These are phyloP conservation scores for Cataglyphis livida DNA, from an alignment of 2,888 invertebrate genomes.

Conservation along the genomic window DNA sequence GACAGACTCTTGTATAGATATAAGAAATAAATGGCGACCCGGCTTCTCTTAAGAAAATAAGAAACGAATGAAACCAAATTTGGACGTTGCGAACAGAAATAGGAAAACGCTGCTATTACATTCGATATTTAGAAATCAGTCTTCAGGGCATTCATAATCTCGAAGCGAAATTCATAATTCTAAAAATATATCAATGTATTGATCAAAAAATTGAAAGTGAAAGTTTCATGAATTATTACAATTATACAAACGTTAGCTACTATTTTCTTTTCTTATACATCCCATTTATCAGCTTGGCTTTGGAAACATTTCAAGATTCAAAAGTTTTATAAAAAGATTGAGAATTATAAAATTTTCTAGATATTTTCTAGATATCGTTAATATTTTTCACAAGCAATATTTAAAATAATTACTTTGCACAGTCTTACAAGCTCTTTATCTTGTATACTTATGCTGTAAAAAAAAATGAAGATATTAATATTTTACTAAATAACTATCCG, in stretches of 20 bases:
- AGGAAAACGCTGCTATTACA: not conserved
- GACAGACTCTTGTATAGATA: constrained; percentile 22
- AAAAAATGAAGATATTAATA: not conserved
- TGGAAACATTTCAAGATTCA: not conserved
- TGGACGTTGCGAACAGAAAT: not conserved
- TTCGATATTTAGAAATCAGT: not conserved
- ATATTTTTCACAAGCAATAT: not conserved
- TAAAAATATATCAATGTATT: not conserved
- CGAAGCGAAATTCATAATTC: not conserved
- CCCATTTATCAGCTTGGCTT: not conserved
- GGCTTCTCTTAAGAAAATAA: constrained; percentile 13
- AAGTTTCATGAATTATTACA: not conserved
- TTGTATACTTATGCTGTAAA: not conserved
- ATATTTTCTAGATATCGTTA: not conserved
- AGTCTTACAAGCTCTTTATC: not conserved
- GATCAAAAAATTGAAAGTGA: not conserved
- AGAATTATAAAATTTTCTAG: not conserved
- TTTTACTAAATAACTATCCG: not conserved
- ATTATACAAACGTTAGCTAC: not conserved
- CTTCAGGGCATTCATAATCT: not conserved
- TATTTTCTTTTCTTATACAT: constrained; percentile 1
- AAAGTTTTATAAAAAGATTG: not conserved
- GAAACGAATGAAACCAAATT: not conserved
- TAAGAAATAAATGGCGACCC: constrained; percentile 21
- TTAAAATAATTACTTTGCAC: not conserved